Evolutionary conservation across 1,140 invertebrate species (phyloP), one percentile per base, ranked within the genome.

Genomic region (Copidosoma floridanum): DNA sequence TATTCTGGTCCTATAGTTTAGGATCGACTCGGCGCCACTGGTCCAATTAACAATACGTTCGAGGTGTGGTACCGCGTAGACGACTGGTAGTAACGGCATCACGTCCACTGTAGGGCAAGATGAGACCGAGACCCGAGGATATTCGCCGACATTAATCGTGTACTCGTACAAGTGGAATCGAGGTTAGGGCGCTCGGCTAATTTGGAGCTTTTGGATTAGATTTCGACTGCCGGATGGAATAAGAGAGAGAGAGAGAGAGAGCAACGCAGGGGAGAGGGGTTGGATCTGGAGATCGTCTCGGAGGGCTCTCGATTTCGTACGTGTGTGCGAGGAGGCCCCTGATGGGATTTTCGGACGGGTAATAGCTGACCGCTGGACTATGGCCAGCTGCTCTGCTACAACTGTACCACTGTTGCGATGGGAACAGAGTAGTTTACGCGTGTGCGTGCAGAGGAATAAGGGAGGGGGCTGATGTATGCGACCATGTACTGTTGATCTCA

Each of bases 21-120:
- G 47, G 38, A 35, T 51, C 37, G 37, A 32, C 21, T 12, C 27
- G 18, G 8, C 11, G 12, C 14, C 14, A 48, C 21, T 41, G 37
- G 23, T 10, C 43, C 47, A 58, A 50, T 51, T 51, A 58, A 58
- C 46, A 32, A 35, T 58, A 51, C 44, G 26, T 38, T 57, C 29
- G 43, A 26, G 43, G 29, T 57, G 20, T 47, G 18, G 27, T 38
- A 18, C 23, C 18, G 18, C 18, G 40, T 8, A 43, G 18, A 21
- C 40, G 18, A 43, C 29, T 26, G 3, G 14, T 6, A 37, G 29
- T 7, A 51, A 8, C 20, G 32, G 14, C 51, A 41, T 41, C 37
- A 24, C 23, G 16, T 41, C 37, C 12, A 14, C 23, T 41, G 7
- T n/a, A n/a, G n/a, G n/a, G n/a, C n/a, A n/a, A n/a, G n/a, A n/a